Conservation (phyloP, 2,113 vertebrate genomes). For the Chloropsis cyanopogon region DNA sequence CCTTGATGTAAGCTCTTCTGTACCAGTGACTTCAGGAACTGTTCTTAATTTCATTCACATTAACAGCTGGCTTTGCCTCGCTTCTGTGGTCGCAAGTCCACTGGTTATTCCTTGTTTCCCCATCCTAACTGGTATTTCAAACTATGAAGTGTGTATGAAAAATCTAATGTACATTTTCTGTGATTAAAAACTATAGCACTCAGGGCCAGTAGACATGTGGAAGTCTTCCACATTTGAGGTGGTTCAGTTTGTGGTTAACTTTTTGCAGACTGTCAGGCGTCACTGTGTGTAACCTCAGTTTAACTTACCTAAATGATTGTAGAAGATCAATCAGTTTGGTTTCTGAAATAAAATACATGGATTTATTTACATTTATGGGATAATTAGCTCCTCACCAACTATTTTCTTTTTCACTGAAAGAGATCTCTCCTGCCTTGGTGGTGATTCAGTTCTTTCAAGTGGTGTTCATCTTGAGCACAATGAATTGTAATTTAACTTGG, state of each 20-base stretch:
- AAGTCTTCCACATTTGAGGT: not conserved
- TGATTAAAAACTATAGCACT: not conserved
- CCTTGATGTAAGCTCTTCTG: not conserved
- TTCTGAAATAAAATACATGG: not conserved
- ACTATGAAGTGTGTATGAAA: not conserved
- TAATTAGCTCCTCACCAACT: not conserved
- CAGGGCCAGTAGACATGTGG: not conserved
- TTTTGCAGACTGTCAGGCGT: not conserved
- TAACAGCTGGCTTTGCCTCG: not conserved
- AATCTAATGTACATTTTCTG: not conserved
- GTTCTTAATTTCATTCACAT: not conserved
- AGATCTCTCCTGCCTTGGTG: not conserved
- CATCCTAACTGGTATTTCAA: not conserved
- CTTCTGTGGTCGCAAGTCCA: not conserved
- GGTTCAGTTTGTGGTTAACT: not conserved
- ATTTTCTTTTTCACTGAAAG: not conserved
- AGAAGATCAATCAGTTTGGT: not conserved
- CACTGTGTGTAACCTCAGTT: not conserved
- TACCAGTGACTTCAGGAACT: not conserved
- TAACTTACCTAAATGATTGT: not conserved
- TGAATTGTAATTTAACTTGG: not conserved
- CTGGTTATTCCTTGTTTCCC: not conserved
- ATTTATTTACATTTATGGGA: not conserved
- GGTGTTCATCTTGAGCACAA: not conserved
- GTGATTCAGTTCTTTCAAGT: not conserved